phyloP scores from a whole-genome alignment of 1,140 invertebrate species.

The Lasioglossum baleicum region DNA sequence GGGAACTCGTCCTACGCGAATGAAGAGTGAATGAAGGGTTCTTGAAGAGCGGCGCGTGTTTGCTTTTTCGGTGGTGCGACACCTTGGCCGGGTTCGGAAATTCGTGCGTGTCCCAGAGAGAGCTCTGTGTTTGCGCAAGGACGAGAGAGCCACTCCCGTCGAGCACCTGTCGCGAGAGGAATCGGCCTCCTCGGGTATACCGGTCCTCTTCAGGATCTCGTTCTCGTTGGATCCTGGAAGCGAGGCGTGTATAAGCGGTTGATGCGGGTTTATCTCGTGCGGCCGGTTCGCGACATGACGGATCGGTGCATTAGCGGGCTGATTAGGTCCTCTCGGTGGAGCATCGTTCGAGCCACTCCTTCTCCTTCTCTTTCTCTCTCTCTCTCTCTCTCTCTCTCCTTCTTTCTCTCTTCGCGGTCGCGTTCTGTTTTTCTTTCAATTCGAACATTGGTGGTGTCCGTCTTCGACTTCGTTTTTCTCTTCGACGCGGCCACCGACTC shows the following conservation, averaged over 20 bases:
- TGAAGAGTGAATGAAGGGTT: no score
- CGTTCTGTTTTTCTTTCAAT: neutral
- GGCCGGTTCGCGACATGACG: slow-evolving; percentile 66
- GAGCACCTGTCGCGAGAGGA: slow-evolving; percentile 60
- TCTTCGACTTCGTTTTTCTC: no score
- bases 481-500: neutral
- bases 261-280: slow-evolving; percentile 55
- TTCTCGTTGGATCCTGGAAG: slow-evolving; percentile 24
- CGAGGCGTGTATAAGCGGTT: slow-evolving; percentile 28
- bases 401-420: neutral
- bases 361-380: no score
- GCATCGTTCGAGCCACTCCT: slow-evolving; percentile 4
- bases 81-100: neutral
- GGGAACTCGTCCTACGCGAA: no score
- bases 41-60: no score
- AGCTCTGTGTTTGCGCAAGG: slow-evolving; percentile 35
- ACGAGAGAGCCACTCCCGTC: slow-evolving; percentile 29
- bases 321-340: slow-evolving; percentile 66
- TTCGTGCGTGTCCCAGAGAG: neutral
- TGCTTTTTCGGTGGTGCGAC: neutral
- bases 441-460: neutral
- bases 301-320: slow-evolving; percentile 73
- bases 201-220: slow-evolving; percentile 17
- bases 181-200: slow-evolving; percentile 22
- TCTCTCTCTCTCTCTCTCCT: neutral